phyloP scores from a whole-genome alignment of 2,113 vertebrate genomes.

The Nymphicus hollandicus region DNA sequence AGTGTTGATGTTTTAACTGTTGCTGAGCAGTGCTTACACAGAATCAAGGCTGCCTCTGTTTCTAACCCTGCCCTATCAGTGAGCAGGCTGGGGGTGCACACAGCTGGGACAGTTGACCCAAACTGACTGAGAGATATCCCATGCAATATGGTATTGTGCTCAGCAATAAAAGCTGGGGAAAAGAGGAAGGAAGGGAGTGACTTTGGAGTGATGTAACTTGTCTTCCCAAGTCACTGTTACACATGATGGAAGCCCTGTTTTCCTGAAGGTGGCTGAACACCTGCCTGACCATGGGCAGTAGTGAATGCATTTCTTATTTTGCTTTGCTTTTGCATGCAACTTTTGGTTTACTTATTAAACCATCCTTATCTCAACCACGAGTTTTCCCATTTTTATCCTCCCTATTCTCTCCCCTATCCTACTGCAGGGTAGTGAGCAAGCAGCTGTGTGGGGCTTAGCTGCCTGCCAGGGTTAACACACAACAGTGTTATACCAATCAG shows the following conservation, averaged over 20 bases:
- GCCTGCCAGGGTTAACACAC: background rate
- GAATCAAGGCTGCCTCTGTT: background rate
- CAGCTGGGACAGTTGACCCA: background rate
- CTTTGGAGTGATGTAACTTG: background rate
- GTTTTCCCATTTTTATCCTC: background rate
- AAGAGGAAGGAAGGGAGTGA: background rate
- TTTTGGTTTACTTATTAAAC: background rate
- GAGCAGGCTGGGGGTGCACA: background rate
- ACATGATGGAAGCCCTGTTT: background rate
- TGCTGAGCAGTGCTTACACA: background rate
- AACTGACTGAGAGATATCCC: accelerated
- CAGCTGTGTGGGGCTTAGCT: background rate
- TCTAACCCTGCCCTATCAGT: accelerated
- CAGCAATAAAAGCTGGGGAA: background rate
- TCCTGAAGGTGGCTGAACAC: background rate
- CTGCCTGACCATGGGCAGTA: accelerated
- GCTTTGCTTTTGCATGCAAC: accelerated
- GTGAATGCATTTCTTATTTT: background rate
- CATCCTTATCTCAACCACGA: background rate
- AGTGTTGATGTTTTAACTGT: background rate
- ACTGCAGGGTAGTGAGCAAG: background rate
- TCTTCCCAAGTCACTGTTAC: background rate
- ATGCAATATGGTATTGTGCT: accelerated
- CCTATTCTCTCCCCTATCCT: background rate
- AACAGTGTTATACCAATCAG: background rate